These are phyloP conservation scores for Australoheros facetus DNA, from an alignment of 2,797 vertebrate species.

Conservation along the genomic window DNA sequence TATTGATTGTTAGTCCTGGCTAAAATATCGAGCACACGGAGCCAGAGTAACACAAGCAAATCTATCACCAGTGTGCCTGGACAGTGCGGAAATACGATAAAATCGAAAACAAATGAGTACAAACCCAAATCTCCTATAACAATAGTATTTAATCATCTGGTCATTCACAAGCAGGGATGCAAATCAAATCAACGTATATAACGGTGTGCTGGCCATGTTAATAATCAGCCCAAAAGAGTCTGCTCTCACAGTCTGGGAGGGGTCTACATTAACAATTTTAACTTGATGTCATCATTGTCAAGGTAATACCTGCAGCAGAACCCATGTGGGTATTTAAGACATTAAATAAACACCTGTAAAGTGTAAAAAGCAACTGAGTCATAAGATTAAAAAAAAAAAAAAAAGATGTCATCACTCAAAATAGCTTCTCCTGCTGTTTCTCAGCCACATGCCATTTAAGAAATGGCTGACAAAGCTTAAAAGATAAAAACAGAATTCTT, in stretches of 20 bases:
- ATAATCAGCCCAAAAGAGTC: conserved; percentile 2
- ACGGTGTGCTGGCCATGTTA: not conserved
- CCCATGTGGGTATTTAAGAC: not conserved
- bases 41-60: not conserved
- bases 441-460: not conserved
- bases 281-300: not conserved
- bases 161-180: not conserved
- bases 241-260: not conserved
- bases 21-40: not conserved
- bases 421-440: not conserved
- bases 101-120: not conserved
- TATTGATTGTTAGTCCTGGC: not conserved
- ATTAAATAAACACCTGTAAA: not conserved
- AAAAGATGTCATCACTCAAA: not conserved
- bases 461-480: not conserved
- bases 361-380: not conserved
- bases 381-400: not conserved
- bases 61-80: not conserved
- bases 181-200: not conserved
- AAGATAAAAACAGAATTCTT: not conserved
- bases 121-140: not conserved
- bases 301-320: not conserved
- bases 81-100: conserved; percentile 1
- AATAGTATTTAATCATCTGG: not conserved
- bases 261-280: not conserved